These are phyloP conservation scores for Rhagonycha fulva DNA, from an alignment of 2,888 invertebrate species.

Conservation along the genomic window DNA sequence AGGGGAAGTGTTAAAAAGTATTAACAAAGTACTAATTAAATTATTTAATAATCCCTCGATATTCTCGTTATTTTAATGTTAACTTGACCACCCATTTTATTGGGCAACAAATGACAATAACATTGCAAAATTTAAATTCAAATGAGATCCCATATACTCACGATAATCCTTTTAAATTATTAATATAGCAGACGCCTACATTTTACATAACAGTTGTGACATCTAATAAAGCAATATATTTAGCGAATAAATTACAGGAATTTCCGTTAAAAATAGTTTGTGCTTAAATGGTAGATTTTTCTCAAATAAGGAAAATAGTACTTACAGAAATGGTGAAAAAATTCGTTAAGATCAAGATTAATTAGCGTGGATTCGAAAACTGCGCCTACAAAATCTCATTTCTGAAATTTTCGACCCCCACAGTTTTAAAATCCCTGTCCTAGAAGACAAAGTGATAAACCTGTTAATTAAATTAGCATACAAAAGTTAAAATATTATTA, in stretches of 20 bases:
- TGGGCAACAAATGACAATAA: neutral
- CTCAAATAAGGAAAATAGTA: neutral
- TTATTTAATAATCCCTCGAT: neutral
- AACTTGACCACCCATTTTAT: neutral
- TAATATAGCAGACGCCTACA: neutral
- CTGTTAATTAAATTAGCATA: neutral
- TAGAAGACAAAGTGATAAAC: neutral
- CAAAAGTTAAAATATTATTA: neutral
- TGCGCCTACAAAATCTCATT: no score
- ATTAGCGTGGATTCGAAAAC: no score
- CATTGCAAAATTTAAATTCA: neutral
- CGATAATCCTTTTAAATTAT: neutral
- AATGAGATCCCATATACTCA: neutral
- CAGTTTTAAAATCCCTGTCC: neutral
- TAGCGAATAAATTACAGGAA: neutral
- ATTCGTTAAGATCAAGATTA: no score
- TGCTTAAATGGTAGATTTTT: neutral
- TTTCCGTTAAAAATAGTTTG: neutral
- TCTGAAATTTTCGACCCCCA: neutral
- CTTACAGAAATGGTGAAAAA: neutral
- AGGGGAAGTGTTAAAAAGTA: neutral
- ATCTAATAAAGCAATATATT: neutral
- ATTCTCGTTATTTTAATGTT: neutral
- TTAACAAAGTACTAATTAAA: neutral
- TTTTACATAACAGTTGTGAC: neutral